phyloP scores from a whole-genome alignment of 2,888 invertebrate genomes.

The Tinea semifulvella region DNA sequence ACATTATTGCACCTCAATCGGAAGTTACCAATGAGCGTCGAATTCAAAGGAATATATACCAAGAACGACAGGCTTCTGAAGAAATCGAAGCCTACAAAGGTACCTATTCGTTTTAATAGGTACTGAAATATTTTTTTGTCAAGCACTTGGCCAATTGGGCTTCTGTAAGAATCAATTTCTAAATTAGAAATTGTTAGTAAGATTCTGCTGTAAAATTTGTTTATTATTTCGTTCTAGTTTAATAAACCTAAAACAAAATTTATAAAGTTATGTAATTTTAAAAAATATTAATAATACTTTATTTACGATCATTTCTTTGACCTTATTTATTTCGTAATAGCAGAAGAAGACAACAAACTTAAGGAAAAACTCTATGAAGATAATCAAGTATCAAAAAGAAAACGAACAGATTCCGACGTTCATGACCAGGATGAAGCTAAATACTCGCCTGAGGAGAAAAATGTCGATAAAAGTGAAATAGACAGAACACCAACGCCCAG shows the following conservation, averaged over 20 bases:
- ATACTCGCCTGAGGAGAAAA: constrained; percentile 83
- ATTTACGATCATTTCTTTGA: no score
- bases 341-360: constrained; percentile 59
- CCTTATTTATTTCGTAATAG: no score
- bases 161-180: no score
- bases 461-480: constrained; percentile 72
- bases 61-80: constrained; percentile 61
- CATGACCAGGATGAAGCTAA: constrained; percentile 73
- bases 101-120: constrained; percentile 23
- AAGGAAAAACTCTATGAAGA: constrained; percentile 52
- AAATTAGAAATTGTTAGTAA: no score
- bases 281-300: no score
- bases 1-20: constrained; percentile 88
- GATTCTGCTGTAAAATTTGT: no score
- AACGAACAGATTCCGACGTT: constrained; percentile 38
- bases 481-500: constrained; percentile 55
- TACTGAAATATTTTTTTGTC: no score
- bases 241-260: no score
- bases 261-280: no score
- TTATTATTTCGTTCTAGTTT: no score
- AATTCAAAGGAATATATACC: constrained; percentile 61
- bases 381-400: constrained; percentile 41
- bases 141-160: no score
- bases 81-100: constrained; percentile 64
- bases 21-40: constrained; percentile 64